phyloP scores from a whole-genome alignment of 2,113 vertebrate genomes.

The Bothrops jararaca region DNA sequence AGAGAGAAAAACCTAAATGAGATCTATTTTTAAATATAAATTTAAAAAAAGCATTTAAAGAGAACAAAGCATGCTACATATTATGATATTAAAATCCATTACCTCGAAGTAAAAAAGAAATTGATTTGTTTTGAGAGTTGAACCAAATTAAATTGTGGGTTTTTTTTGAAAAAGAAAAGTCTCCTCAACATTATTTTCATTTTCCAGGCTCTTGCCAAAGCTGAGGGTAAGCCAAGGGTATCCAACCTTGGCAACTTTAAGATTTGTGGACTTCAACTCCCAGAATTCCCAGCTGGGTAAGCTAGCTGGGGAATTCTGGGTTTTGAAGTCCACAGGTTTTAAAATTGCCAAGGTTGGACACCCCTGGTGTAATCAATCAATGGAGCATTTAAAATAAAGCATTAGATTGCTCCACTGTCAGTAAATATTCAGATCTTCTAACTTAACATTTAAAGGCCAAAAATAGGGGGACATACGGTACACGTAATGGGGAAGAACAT shows the following conservation, averaged over 20 bases:
- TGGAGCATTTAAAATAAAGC: background rate
- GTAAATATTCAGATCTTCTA: background rate
- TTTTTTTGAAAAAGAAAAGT: background rate
- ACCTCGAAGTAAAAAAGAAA: background rate
- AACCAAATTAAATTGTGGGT: background rate
- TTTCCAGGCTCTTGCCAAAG: background rate
- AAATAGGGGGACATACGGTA: background rate
- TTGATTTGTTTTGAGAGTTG: background rate
- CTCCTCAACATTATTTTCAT: background rate
- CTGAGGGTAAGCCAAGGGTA: background rate
- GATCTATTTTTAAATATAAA: background rate
- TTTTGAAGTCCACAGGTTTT: background rate
- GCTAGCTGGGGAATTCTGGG: background rate
- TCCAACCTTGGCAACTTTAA: background rate
- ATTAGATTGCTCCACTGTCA: background rate
- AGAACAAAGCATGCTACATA: background rate
- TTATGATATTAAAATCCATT: background rate
- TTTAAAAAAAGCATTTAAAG: background rate
- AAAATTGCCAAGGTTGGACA: background rate
- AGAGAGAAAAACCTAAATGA: background rate
- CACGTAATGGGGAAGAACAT: background rate
- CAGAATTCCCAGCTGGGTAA: background rate
- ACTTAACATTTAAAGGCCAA: background rate
- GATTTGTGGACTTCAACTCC: background rate
- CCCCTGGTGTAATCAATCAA: background rate